Conservation (phyloP, 2,113 vertebrate genomes). For the Heptranchias perlo region DNA sequence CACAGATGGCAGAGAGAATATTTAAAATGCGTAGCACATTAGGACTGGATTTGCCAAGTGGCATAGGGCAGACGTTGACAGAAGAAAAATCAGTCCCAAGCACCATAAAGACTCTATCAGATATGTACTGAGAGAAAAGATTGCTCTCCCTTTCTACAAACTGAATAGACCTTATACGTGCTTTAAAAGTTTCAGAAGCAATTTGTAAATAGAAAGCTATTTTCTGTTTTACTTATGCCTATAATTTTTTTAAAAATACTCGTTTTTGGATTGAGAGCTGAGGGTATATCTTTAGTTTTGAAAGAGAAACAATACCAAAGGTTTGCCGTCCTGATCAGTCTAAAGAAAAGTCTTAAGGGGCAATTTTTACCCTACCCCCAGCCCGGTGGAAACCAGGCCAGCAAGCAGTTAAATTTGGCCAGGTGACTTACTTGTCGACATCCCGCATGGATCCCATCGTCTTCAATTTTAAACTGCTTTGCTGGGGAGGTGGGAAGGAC, state of each 20-base stretch:
- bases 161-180: background rate
- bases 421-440: too few relatives aligned
- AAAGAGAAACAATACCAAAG: background rate
- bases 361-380: too few relatives aligned
- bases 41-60: background rate
- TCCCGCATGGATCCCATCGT: too few relatives aligned
- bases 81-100: background rate
- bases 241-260: background rate
- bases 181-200: background rate
- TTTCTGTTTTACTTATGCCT: background rate
- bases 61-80: background rate
- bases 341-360: too few relatives aligned
- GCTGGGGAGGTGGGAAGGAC: too few relatives aligned
- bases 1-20: background rate
- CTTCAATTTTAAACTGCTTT: too few relatives aligned
- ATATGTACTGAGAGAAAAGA: background rate
- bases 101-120: too few relatives aligned
- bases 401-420: too few relatives aligned
- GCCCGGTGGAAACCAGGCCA: too few relatives aligned
- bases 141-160: background rate
- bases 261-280: background rate
- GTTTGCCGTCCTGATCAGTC: too few relatives aligned
- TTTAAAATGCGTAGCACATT: background rate
- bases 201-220: background rate
- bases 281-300: background rate